These are phyloP conservation scores for Actinernus sp. DNA, from an alignment of 92 coral and sea anemone species.

Conservation along the genomic window DNA sequence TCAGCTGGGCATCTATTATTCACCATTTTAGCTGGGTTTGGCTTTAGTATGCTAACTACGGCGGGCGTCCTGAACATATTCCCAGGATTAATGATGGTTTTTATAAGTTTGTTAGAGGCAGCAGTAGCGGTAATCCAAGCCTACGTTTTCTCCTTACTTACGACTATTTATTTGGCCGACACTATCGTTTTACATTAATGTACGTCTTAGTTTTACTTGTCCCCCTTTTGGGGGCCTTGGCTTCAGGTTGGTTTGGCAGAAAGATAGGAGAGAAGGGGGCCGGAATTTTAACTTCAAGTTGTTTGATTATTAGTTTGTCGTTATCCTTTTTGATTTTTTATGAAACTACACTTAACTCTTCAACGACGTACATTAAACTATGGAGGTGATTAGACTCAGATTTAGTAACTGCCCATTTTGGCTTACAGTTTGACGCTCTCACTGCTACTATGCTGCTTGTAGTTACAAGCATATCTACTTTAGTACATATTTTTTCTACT, in stretches of 20 bases:
- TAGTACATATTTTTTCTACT: constrained; percentile 87
- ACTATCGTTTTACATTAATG: constrained; percentile 60
- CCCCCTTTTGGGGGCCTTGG: constrained; percentile 85
- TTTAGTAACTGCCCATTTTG: constrained; percentile 73
- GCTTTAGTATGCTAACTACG: constrained; percentile 72
- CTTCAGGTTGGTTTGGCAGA: constrained; percentile 80
- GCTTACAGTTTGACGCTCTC: constrained; percentile 81
- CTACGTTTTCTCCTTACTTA: constrained; percentile 78
- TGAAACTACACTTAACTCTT: constrained; percentile 73
- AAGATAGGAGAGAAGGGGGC: constrained; percentile 86
- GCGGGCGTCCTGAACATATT: constrained; percentile 61
- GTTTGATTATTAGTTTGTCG: constrained; percentile 82
- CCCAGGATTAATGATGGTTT: constrained; percentile 80
- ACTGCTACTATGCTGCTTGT: constrained; percentile 81
- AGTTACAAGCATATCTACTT: constrained; percentile 68
- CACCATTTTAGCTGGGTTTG: constrained; percentile 90
- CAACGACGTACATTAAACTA: constrained; percentile 75
- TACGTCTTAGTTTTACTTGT: constrained; percentile 72
- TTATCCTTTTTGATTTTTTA: constrained; percentile 81
- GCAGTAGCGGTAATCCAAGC: constrained; percentile 94
- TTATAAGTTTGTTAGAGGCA: constrained; percentile 84
- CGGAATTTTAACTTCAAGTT: constrained; percentile 86
- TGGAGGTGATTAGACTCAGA: constrained; percentile 88
- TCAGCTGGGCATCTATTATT: constrained; percentile 89
- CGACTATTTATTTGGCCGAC: constrained; percentile 77